A percentile compares a stretch with the other conserved stretches of the same genome.
Evolutionary conservation across 2,113 vertebrate genomes (phyloP).

Genomic region (Lipophrys pholis): DNA sequence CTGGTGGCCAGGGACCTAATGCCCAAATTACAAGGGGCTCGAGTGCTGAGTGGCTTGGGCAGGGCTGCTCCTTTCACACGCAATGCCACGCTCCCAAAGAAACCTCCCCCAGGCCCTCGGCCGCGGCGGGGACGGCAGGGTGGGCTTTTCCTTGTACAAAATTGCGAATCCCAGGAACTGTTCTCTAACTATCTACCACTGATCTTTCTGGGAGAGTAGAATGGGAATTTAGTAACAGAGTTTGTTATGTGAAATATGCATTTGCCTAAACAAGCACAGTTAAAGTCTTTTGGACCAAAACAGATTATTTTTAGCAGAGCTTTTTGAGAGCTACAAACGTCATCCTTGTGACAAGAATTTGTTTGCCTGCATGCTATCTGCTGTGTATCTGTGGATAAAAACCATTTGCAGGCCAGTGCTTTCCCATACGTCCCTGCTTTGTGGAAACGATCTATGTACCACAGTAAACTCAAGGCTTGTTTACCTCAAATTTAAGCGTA

Average conservation of each 20-base stretch:
- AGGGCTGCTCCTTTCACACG: conserved; percentile 80
- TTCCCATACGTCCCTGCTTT: not conserved
- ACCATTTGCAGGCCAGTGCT: not conserved
- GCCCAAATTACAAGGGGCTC: conserved; percentile 69
- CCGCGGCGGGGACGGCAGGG: conserved; percentile 56
- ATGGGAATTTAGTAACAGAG: conserved; percentile 36
- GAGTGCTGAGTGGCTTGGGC: conserved; percentile 74
- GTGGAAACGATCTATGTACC: too few species aligned
- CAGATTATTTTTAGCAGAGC: conserved; percentile 27
- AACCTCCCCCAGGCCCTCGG: conserved; percentile 30
- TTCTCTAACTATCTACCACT: conserved; percentile 64
- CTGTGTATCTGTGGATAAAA: conserved; percentile 3
- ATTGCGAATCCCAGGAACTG: conserved; percentile 63
- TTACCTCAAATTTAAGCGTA: too few species aligned
- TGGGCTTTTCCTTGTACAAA: conserved; percentile 58
- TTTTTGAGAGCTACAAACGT: not conserved
- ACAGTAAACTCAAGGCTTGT: too few species aligned
- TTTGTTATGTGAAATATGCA: conserved; percentile 33
- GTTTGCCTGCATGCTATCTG: not conserved
- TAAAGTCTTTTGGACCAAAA: conserved; percentile 20
- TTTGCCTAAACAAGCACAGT: conserved; percentile 15
- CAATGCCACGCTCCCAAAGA: conserved; percentile 70
- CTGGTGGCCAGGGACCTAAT: conserved; percentile 74
- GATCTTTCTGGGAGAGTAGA: conserved; percentile 73
- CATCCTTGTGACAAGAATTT: conserved; percentile 30